A percentile compares a stretch with the other conserved stretches of the same genome.
These are phyloP conservation scores for Euclidia mi DNA, from an alignment of 2,888 invertebrate species.

Conservation along the genomic window DNA sequence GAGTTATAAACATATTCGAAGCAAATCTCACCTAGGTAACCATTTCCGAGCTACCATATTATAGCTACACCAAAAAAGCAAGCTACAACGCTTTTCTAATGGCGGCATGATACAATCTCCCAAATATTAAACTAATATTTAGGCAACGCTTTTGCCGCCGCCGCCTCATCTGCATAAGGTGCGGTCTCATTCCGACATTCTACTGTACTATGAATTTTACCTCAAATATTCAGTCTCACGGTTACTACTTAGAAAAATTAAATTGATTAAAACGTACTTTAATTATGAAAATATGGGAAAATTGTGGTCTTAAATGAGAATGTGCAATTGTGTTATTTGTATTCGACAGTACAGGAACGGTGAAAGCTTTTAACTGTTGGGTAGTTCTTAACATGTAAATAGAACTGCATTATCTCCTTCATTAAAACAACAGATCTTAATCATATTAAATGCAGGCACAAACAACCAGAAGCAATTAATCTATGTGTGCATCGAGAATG, in stretches of 20 bases:
- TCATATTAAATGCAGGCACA: too few species aligned
- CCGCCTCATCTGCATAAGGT: slow-evolving; percentile 89
- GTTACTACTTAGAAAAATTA: slow-evolving; percentile 3
- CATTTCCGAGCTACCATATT: not conserved
- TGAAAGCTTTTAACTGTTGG: too few species aligned
- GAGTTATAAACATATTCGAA: too few species aligned
- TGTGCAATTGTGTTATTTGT: too few species aligned
- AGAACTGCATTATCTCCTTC: too few species aligned
- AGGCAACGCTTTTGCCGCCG: slow-evolving; percentile 88
- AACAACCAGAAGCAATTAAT: too few species aligned
- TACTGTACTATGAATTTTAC: slow-evolving; percentile 33
- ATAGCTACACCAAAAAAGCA: slow-evolving; percentile 20
- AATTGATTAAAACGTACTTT: not conserved
- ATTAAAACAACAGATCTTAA: too few species aligned
- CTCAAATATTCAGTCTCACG: slow-evolving; percentile 27
- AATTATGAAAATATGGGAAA: slow-evolving; percentile 3
- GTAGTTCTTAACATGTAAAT: too few species aligned
- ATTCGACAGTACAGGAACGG: too few species aligned
- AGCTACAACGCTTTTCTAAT: slow-evolving; percentile 71
- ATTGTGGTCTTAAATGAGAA: slow-evolving; percentile 4
- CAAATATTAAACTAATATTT: slow-evolving; percentile 90
- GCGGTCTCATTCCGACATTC: slow-evolving; percentile 66
- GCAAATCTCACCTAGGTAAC: too few species aligned
- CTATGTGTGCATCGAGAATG: too few species aligned
- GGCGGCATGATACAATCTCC: slow-evolving; percentile 82